Conservation (phyloP, 1,140 invertebrate genomes). For the Bombus affinis region DNA sequence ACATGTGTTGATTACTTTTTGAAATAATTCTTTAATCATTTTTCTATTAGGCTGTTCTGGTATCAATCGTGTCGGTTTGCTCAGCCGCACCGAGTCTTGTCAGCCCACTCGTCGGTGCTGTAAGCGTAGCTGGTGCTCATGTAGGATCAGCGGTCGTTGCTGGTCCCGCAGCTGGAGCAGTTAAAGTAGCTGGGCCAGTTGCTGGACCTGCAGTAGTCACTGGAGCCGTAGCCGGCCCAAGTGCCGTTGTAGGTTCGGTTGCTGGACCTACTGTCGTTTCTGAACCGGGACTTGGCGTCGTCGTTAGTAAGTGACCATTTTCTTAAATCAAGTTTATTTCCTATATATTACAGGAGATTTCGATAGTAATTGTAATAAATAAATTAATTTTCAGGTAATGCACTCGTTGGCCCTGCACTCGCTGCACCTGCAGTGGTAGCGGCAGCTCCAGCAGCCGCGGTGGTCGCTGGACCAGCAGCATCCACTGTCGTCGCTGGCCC, state of each 20-base stretch:
- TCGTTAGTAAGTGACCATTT: neutral
- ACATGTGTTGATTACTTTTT: no score
- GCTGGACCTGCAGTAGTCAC: constrained; percentile 71
- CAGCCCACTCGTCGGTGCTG: constrained; percentile 67
- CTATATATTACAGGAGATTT: neutral
- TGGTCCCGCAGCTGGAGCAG: constrained; percentile 73
- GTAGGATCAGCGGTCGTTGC: constrained; percentile 71
- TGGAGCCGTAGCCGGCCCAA: no score
- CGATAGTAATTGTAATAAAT: neutral
- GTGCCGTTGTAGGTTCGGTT: constrained; percentile 70
- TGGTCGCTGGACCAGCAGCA: constrained; percentile 21
- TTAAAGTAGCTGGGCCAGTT: constrained; percentile 74
- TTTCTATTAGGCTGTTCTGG: neutral
- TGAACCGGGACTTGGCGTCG: constrained; percentile 56
- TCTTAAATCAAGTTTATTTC: neutral
- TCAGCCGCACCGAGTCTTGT: constrained; percentile 37
- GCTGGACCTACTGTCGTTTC: constrained; percentile 75
- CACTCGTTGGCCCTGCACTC: neutral
- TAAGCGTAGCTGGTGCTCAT: constrained; percentile 66
- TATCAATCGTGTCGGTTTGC: constrained; percentile 9
- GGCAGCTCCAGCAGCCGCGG: constrained; percentile 22
- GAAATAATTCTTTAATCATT: neutral
- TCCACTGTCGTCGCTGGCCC: constrained; percentile 30
- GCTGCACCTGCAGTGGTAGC: neutral
- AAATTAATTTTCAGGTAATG: constrained; percentile 10